A percentile compares a stretch with the other conserved stretches of the same genome.
These are phyloP conservation scores for Mnemiopsis leidyi DNA, from an alignment of 37 sponge, comb jelly and placozoan genomes.

Conservation along the genomic window DNA sequence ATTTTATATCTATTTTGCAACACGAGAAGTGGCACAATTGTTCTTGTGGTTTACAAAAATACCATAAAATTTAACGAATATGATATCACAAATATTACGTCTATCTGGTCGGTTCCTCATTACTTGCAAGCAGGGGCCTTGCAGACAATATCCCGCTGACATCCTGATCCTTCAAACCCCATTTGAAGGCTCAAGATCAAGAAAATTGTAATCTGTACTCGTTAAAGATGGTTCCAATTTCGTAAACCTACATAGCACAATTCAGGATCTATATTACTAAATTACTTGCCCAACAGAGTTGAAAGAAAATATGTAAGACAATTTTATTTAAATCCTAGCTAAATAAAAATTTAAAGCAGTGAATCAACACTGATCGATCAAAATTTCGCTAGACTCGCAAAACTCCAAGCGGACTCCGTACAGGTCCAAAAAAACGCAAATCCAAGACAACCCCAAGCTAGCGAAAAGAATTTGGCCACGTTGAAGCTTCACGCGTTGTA, in stretches of 20 bases:
- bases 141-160: too few relatives aligned
- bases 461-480: not conserved
- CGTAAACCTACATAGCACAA: too few relatives aligned
- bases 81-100: not conserved
- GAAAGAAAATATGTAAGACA: not conserved
- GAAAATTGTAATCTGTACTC: too few relatives aligned
- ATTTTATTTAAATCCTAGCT: not conserved
- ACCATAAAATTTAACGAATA: not conserved
- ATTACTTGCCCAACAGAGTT: not conserved
- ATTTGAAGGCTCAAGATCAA: too few relatives aligned
- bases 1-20: not conserved
- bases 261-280: not conserved
- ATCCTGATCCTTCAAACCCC: too few relatives aligned
- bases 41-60: not conserved
- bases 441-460: not conserved
- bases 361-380: not conserved
- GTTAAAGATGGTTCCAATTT: too few relatives aligned
- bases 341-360: not conserved
- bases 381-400: not conserved
- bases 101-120: too few relatives aligned
- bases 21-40: not conserved
- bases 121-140: too few relatives aligned
- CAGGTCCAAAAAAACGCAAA: not conserved
- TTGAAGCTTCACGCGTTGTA: not conserved
- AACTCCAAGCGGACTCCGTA: not conserved